phyloP scores from a whole-genome alignment of 2,888 invertebrate genomes.

The Oscheius sp. region DNA sequence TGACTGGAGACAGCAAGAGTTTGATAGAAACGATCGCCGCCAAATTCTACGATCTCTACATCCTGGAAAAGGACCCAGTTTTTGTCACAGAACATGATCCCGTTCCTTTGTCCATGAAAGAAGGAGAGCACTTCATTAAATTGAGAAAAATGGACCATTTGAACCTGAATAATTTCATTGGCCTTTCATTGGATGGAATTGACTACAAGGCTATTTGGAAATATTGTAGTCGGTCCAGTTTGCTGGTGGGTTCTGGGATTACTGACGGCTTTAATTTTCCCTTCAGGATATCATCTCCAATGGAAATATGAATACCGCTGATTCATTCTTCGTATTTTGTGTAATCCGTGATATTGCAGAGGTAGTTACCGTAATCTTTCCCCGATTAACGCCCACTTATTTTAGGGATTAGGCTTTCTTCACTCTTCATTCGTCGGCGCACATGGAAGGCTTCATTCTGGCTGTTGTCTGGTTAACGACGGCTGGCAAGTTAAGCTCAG shows the following conservation, averaged over 20 bases:
- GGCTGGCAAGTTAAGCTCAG: conserved; percentile 60
- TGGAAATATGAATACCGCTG: conserved; percentile 69
- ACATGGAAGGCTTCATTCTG: conserved; percentile 59
- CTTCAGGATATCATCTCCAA: conserved; percentile 69
- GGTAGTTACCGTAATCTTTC: neutral
- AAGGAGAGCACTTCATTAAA: conserved; percentile 51
- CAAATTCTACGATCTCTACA: conserved; percentile 42
- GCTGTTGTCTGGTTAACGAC: conserved; percentile 64
- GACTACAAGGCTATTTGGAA: conserved; percentile 65
- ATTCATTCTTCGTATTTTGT: conserved; percentile 67
- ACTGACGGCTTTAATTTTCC: neutral
- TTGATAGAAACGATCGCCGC: conserved; percentile 9
- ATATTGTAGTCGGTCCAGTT: conserved; percentile 60
- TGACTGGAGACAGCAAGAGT: conserved; percentile 47
- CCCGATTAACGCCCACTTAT: neutral
- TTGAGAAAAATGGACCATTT: conserved; percentile 67
- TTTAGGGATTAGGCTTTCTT: conserved; percentile 57
- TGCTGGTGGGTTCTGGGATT: conserved; percentile 38
- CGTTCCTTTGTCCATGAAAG: conserved; percentile 38
- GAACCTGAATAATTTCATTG: conserved; percentile 70
- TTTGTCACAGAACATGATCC: conserved; percentile 51
- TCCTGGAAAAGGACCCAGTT: conserved; percentile 51
- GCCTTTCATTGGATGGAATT: conserved; percentile 65
- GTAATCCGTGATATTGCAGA: conserved; percentile 48
- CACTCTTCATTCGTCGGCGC: conserved; percentile 53